Base-by-base conservation (phyloP, 2,888 invertebrate genomes). In the Cremastinae sp. region DNA sequence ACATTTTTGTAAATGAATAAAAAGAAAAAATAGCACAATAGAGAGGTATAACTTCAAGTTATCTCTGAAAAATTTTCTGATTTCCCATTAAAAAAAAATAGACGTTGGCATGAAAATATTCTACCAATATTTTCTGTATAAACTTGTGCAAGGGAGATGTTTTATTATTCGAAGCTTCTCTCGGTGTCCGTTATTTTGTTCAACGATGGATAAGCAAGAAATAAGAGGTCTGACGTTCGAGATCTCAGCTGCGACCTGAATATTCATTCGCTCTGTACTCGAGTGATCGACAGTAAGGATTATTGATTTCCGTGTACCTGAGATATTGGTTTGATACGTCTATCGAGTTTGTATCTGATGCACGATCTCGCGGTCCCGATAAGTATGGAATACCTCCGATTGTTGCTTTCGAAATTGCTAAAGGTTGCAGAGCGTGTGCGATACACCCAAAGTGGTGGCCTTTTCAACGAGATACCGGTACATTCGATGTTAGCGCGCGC, bases 251-350 rank as follows among this genome's bases (percentile, higher is more conserved):
- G 38, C 28, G 28, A 28, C 38, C 65, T 76, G 76, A 62, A 73
- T 73, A 76, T 76, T 70, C 69, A 70, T 73, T 69, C 76, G 61
- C 61, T 59, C 59, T 68, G 68, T 61, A 22, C 12, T n/a, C 38
- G 47, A 16, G 51, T 28, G 41, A 62, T 70, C 62, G 61, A 61
- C 47, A 65, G 54, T 28, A 28, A 28, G 72, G 59, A 20, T 69
- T 73, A 73, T 76, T 69, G 73, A 76, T 76, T 69, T 76, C 76
- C 76, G 76, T 65, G 73, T 73, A 69, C 76, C 69, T 70, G 73
- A 76, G 73, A 69, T 73, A 76, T 69, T 65, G 62, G 73, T 38
- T 61, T 53, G 58, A 58, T 66, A 49, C 47, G n/a, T 62, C 34
- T 72, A 45, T 36, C 47, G 34, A 34, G 47, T 58, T 36, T 16